These are phyloP conservation scores for Boloria selene DNA, from an alignment of 2,888 invertebrate genomes.

Conservation along the genomic window DNA sequence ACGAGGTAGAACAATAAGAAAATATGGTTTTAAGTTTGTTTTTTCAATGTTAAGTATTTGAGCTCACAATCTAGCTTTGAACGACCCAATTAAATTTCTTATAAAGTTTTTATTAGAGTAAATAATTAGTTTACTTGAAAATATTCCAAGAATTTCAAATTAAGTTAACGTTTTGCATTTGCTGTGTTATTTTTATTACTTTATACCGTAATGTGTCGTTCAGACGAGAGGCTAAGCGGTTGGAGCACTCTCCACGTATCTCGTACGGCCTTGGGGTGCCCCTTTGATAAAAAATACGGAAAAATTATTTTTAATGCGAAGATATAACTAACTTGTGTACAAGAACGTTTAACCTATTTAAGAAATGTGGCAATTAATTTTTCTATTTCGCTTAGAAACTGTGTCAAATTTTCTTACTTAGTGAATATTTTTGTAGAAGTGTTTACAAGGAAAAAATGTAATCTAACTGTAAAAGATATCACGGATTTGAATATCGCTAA, in stretches of 20 bases:
- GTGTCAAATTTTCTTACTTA: not conserved
- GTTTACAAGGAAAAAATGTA: too few relatives aligned
- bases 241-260: constrained; percentile 30
- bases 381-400: not conserved
- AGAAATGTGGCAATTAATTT: not conserved
- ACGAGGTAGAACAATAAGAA: too few relatives aligned
- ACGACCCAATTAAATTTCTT: too few relatives aligned
- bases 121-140: too few relatives aligned
- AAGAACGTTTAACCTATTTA: constrained; percentile 35
- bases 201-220: constrained; percentile 30
- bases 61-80: too few relatives aligned
- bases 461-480: too few relatives aligned
- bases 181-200: constrained; percentile 30
- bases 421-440: too few relatives aligned
- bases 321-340: constrained; percentile 15
- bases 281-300: constrained; percentile 33
- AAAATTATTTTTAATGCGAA: constrained; percentile 20
- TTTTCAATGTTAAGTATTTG: too few relatives aligned
- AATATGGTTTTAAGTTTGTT: too few relatives aligned
- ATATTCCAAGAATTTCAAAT: too few relatives aligned
- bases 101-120: too few relatives aligned
- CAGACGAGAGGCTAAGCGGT: constrained; percentile 27
- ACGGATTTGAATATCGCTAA: too few relatives aligned
- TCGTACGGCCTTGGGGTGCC: constrained; percentile 31
- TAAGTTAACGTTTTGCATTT: constrained; percentile 2